phyloP scores from a whole-genome alignment of 2,888 invertebrate species.

The Chrysolina oricalcia region DNA sequence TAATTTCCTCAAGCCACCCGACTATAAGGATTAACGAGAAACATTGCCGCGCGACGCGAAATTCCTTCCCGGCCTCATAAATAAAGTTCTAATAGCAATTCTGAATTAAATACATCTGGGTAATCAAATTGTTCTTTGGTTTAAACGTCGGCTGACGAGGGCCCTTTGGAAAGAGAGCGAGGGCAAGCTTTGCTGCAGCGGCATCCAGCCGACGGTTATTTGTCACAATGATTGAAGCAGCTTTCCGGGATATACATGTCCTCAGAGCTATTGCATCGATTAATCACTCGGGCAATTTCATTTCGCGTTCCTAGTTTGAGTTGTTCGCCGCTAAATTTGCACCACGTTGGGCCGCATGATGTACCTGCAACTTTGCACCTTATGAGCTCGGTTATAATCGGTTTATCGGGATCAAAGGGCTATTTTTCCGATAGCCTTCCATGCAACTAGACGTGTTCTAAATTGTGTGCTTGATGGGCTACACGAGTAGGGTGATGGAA shows the following conservation, averaged over 20 bases:
- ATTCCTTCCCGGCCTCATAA: constrained; percentile 12
- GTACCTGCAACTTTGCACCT: constrained; percentile 45
- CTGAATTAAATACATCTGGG: constrained; percentile 46
- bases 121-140: constrained; percentile 53
- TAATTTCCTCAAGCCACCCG: too few relatives aligned
- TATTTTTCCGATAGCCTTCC: not conserved
- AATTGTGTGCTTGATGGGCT: too few relatives aligned
- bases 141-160: constrained; percentile 43
- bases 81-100: constrained; percentile 33
- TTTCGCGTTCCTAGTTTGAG: constrained; percentile 63
- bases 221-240: constrained; percentile 70
- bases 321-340: constrained; percentile 46
- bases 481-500: too few relatives aligned
- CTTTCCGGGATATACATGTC: constrained; percentile 70
- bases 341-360: constrained; percentile 33
- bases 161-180: constrained; percentile 30
- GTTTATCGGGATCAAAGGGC: constrained; percentile 27
- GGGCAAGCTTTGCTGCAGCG: constrained; percentile 1
- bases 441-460: not conserved
- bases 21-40: constrained; percentile 24
- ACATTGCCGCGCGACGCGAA: constrained; percentile 18
- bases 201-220: constrained; percentile 63
- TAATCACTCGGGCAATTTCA: constrained; percentile 69
- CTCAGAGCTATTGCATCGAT: constrained; percentile 70
- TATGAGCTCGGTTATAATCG: constrained; percentile 31